Base-by-base conservation (phyloP, 2,797 vertebrate species). In the Spea hammondii region DNA sequence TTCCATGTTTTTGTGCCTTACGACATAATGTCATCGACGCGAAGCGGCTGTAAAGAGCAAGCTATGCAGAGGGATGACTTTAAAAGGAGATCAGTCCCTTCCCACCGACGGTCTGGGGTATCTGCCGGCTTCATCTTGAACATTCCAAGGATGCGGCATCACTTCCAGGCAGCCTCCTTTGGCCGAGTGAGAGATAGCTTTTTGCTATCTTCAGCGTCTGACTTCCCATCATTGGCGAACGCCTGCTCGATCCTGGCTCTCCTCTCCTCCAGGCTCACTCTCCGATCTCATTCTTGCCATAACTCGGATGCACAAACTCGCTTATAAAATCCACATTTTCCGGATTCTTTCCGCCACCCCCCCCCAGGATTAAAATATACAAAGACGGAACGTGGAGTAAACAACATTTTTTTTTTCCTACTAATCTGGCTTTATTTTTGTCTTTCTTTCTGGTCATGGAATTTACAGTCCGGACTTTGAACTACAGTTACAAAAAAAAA, bases 261-360 rank as follows among this genome's bases (percentile, higher is more conserved):
- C 8, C 5, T 76, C 70, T 60, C 10, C 74, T 53, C 69, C 79
- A 77, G 70, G 74, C 77, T 81, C 54, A 76, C 79, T 50, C 74
- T 81, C 48, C 4, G 59, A 62, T 67, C 74, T 81, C 79, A 81
- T 81, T 77, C 74, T 60, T 81, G 79, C 62, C 74, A 81, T 81
- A 81, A 74, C 70, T 81, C 14, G 62, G 74, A 81, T 81, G 79
- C 69, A 81, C 68, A 68, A 81, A 81, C 54, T 53, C 48, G 64
- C 74, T 81, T 81, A 81, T 81, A 81, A 81, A 81, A 81, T 77
- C 74, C 74, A 81, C 79, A 81, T 81, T 81, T 81, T 60, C 74
- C 44, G 74, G 79, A 81, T 81, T 81, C 79, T 69, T 81, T 81
- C 79, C 79, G 64, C 74, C 48, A 54, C 70, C 79, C 79, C 67